A percentile compares a stretch with the other conserved stretches of the same genome.
These are phyloP conservation scores for Danio jaintianensis DNA, from an alignment of 2,797 vertebrate species.

Conservation along the genomic window DNA sequence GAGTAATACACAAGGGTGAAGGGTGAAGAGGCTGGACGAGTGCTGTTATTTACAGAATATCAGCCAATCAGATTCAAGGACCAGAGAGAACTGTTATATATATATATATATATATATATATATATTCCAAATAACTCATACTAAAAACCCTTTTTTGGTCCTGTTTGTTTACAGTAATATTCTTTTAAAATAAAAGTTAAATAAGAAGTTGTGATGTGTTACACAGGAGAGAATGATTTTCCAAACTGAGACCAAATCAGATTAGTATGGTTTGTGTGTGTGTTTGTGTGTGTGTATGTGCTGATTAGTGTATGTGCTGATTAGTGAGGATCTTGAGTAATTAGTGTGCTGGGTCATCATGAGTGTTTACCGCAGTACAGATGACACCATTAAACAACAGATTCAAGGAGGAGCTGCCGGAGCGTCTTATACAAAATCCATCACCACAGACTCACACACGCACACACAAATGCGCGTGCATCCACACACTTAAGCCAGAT, in stretches of 20 bases:
- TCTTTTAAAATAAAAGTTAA: neutral
- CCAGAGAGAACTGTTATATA: too few relatives aligned
- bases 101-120: too few relatives aligned
- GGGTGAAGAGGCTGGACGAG: too few relatives aligned
- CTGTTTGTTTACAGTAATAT: neutral
- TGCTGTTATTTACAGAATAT: too few relatives aligned
- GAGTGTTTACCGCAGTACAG: constrained; percentile 33
- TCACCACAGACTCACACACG: constrained; percentile 3
- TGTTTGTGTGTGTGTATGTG: neutral
- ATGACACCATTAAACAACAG: constrained; percentile 49
- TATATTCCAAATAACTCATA: too few relatives aligned
- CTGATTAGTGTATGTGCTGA: neutral
- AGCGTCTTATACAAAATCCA: neutral
- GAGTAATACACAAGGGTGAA: too few relatives aligned
- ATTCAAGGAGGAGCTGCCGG: constrained; percentile 13
- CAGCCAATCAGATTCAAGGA: too few relatives aligned
- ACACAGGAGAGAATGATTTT: neutral
- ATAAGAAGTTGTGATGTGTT: neutral
- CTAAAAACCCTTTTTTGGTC: neutral
- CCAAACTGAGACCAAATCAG: neutral
- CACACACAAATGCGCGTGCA: neutral
- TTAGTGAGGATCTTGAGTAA: constrained; percentile 16
- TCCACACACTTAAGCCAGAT: neutral
- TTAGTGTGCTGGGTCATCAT: constrained; percentile 19
- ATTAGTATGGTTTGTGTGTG: neutral